Base-by-base conservation (phyloP, 2,888 invertebrate species). In the Drosophila neoperkinsi region DNA sequence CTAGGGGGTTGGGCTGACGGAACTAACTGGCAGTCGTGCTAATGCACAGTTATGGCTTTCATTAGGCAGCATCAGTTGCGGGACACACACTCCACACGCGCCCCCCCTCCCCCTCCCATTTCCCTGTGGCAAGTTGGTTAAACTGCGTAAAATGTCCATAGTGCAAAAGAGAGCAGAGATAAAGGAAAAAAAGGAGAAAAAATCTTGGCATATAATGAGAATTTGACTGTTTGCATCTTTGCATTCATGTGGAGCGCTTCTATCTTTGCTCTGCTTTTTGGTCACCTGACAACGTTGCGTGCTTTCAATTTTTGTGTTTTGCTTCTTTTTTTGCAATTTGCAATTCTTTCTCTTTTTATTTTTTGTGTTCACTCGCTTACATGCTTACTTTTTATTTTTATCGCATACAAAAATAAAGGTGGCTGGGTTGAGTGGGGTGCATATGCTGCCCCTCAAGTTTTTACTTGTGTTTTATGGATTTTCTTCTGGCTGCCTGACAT, bases 381-480 rank as follows among this genome's bases (percentile, higher is more conserved):
- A 58, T 58, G 71, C 69, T 64, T 67, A 57, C 59, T 59, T 68
- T 85, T 88, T 72, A 82, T 77, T 84, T 84, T 84, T 82, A 88
- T 84, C 82, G 81, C 81, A 72, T 73, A 57, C 60, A 65, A 38
- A 59, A 41, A 50, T 36, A 67, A 28, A 34, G 43, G 41, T 46
- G 38, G n/a, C 21, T 18, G 30, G 18, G 13, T 21, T 18, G 50
- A 10, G 21, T 18, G 31, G 43, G 63, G 7, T 18, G 66, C 76
- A 67, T 76, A 79, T 74, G 80, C 66, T 67, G 77, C 67, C 66
- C 71, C 79, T 63, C 66, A 66, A 71, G 71, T 67, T 76, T 79
- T 72, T 72, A 66, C 70, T 83, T 78, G 71, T 83, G 75, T 74
- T 81, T 83, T 87, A 81, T 88, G 80, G 84, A 74, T 84, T 89